Percentiles rank a stretch among this genome's conserved stretches.
Evolutionary conservation across 2,797 vertebrate genomes (phyloP).

Genomic region (Mionectes olivaceus): DNA sequence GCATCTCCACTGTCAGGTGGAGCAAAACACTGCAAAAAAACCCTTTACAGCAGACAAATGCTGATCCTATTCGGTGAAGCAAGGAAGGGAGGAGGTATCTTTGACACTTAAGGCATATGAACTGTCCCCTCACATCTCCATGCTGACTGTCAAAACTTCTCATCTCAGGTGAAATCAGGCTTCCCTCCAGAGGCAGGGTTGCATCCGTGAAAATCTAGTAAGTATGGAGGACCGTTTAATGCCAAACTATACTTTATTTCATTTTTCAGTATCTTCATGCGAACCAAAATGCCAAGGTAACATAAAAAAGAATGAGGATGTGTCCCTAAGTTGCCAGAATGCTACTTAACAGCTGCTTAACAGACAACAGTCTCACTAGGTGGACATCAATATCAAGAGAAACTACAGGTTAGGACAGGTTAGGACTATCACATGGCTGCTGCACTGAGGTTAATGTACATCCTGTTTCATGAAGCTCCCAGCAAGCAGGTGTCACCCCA

Average conservation of each 20-base stretch:
- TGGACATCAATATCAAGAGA: background rate
- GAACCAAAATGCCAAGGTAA: background rate
- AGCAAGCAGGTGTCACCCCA: background rate
- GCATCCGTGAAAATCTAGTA: background rate
- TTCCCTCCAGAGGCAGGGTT: background rate
- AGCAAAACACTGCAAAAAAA: background rate
- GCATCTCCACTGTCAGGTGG: background rate
- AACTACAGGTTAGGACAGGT: background rate
- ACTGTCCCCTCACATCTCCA: background rate
- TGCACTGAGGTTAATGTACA: background rate
- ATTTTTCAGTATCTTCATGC: background rate
- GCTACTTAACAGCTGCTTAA: background rate
- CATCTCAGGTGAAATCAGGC: background rate
- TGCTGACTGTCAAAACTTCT: background rate
- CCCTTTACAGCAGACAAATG: background rate
- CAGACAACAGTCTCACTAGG: background rate
- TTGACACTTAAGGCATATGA: background rate
- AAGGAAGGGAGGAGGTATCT: background rate
- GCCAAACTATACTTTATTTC: background rate
- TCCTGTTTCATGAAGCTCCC: background rate
- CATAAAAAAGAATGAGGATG: background rate
- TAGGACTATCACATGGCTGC: background rate
- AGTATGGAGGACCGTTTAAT: background rate
- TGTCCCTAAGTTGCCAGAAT: background rate
- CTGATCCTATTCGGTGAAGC: background rate